Evolutionary conservation across 2,888 invertebrate species (phyloP).

Genomic region (Liposcelis brunnea): DNA sequence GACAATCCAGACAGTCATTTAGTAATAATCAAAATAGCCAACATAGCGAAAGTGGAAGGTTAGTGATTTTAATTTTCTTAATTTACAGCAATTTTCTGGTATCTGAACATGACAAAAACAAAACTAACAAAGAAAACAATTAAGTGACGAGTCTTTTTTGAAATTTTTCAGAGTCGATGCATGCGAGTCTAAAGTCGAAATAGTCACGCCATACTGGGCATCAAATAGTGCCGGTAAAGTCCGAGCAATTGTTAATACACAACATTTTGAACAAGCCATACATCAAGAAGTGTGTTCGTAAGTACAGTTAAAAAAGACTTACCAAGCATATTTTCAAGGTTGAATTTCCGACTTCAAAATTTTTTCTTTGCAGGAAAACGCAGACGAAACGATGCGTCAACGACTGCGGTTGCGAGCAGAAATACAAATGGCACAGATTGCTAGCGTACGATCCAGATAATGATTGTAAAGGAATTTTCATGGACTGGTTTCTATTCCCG

Average conservation of each 20-base stretch:
- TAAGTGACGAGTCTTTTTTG: constrained; percentile 10
- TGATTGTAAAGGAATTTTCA: constrained; percentile 84
- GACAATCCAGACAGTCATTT: constrained; percentile 36
- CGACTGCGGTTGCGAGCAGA: constrained; percentile 78
- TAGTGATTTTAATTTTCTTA: constrained; percentile 13
- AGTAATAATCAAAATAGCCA: constrained; percentile 32
- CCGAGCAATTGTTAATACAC: constrained; percentile 81
- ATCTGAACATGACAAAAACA: not conserved
- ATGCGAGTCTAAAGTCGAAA: constrained; percentile 82
- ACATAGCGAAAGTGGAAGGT: constrained; percentile 36
- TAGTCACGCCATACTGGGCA: constrained; percentile 88
- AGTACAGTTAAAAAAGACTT: constrained; percentile 32
- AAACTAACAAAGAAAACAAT: not conserved
- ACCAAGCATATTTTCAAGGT: not conserved
- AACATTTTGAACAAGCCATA: constrained; percentile 87
- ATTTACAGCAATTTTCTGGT: not conserved
- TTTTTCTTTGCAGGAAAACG: constrained; percentile 43
- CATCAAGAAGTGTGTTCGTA: constrained; percentile 90
- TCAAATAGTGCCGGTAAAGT: constrained; percentile 82
- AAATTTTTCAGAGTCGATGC: constrained; percentile 52
- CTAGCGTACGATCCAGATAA: constrained; percentile 84
- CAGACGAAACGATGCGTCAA: constrained; percentile 64
- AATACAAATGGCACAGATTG: constrained; percentile 72
- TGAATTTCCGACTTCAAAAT: not conserved
- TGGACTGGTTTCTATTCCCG: constrained; percentile 88